Conservation (phyloP, 2,797 vertebrate genomes). For the Amblyopsis hoosieri region DNA sequence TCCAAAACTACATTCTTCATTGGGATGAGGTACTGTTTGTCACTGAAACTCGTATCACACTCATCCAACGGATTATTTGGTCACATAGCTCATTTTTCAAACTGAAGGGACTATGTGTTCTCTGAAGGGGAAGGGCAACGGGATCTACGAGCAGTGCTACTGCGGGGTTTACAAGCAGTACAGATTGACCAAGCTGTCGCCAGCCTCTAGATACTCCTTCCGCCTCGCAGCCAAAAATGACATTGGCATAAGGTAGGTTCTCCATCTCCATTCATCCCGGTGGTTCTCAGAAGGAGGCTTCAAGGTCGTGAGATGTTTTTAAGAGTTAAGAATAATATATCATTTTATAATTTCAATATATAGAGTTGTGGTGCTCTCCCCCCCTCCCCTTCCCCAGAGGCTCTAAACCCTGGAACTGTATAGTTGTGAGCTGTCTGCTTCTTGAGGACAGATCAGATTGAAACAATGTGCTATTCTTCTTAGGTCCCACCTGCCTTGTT, state of each 20-base stretch:
- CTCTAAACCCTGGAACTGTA: too few relatives aligned
- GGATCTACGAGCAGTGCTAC: slow-evolving; percentile 91
- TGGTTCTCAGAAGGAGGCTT: too few relatives aligned
- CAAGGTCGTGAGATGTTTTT: too few relatives aligned
- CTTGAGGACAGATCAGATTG: too few relatives aligned
- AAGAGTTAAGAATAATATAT: too few relatives aligned
- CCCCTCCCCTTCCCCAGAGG: too few relatives aligned
- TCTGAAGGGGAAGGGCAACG: slow-evolving; percentile 88
- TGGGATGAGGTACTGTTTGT: slow-evolving; percentile 91
- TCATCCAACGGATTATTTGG: neutral
- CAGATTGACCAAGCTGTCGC: slow-evolving; percentile 91
- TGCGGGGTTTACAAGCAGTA: slow-evolving; percentile 93
- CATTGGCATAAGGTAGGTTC: slow-evolving; percentile 88
- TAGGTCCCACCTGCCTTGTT: too few relatives aligned
- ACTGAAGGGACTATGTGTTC: slow-evolving; percentile 17
- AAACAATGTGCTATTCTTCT: too few relatives aligned
- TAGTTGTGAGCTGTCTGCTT: too few relatives aligned
- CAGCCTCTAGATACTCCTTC: slow-evolving; percentile 94
- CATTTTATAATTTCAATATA: too few relatives aligned
- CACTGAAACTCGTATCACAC: neutral
- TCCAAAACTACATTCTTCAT: slow-evolving; percentile 92
- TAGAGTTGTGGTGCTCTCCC: too few relatives aligned
- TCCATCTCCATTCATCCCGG: too few relatives aligned
- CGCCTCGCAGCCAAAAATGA: slow-evolving; percentile 96
- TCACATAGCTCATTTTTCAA: neutral